Evolutionary conservation across 2,888 invertebrate genomes (phyloP), one percentile per base, ranked within the genome.

Genomic region (Hirtodrosophila trivittata): DNA sequence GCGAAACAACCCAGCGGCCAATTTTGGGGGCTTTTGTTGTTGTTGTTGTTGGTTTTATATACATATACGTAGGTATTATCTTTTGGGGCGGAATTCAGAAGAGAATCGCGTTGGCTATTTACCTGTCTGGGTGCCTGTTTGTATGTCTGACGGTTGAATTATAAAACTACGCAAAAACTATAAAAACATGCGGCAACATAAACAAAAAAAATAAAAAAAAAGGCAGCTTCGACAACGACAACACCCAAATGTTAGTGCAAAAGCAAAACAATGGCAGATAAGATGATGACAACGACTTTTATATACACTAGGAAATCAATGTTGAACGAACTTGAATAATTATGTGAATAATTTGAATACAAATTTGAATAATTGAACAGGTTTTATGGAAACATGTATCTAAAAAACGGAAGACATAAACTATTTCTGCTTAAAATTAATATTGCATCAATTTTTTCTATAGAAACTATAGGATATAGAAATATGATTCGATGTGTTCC

Each of bases 81-180:
- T 45, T 57, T 56, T 43, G 38, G 60, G 21, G 32, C 50, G 12
- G 10, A 10, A 26, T 25, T 49, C 18, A 4, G 18, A 7, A 37
- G 37, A 14, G 49, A 37, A 52, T 38, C 47, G 35, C 43, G 54
- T 37, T 41, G 62, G 41, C 46, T 62, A 49, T 32, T 32, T 39
- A n/a, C 14, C 1, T 33, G 18, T 18, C 18, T 37, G 33, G 21
- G 14, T 35, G 47, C 37, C 38, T 41, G 33, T 13, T 1, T 18
- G 43, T 46, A 32, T 47, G 14, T 47, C 42, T 39, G 39, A 38
- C 35, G 28, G n/a, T 33, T 21, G 54, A 37, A 60, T 47, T 68
- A 47, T 66, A 38, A 63, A 81, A 85, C 86, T 74, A 77, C 83
- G 78, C 83, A 85, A 74, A 82, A 76, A 85, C 68, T 72, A 84